Evolutionary conservation across 30 jellyfish, hydroid and myxozoan species (phyloP), one percentile per base, ranked within the genome.

Genomic region (Hydractinia echinata): DNA sequence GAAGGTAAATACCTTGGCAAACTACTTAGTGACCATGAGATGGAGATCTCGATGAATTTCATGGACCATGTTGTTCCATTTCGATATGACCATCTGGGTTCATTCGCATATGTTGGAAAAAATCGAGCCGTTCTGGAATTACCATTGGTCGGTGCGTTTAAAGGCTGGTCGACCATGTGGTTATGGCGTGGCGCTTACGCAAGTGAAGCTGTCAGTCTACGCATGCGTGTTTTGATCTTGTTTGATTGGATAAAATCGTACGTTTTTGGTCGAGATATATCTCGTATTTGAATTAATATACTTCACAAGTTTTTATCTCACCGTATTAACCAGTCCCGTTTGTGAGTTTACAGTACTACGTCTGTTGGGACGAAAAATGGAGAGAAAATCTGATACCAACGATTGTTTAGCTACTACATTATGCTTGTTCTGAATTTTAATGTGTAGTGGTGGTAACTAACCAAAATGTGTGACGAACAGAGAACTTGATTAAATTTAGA

Each of bases 1-100:
- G 94, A 91, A 67, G 97, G 97, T 4, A 85, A 85, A 77, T 91
- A 91, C 83, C 92, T 91, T 19, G 97, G 97, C 61, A 91, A 91
- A 73, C 58, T 91, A 5, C 77, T 90, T 48, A 70, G 86, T 19
- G 30, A 77, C 55, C 68, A 77, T 49, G 85, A 82, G 49, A 81
- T 85, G 16, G 55, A 79, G 44, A 83, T 21, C 53, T 62, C 62
- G 10, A 53, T 66, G 19, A 82, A 66, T 67, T 69, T 73, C 39
- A 83, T 60, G 55, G 9, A 30, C 5, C 81, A 53, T 13, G 84
- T 81, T 70, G 67, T 81, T 14, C 96, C 96, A 20, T 91, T 91
- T 80, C 88, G 62, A 30, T 91, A 91, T 73, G 62, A 86, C 85
- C 96, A 91, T 73, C 76, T 91, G 10, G 97, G 97, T 7, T 85